Evolutionary conservation across 2,113 vertebrate genomes (phyloP).

Genomic region (Deroptyus accipitrinus): DNA sequence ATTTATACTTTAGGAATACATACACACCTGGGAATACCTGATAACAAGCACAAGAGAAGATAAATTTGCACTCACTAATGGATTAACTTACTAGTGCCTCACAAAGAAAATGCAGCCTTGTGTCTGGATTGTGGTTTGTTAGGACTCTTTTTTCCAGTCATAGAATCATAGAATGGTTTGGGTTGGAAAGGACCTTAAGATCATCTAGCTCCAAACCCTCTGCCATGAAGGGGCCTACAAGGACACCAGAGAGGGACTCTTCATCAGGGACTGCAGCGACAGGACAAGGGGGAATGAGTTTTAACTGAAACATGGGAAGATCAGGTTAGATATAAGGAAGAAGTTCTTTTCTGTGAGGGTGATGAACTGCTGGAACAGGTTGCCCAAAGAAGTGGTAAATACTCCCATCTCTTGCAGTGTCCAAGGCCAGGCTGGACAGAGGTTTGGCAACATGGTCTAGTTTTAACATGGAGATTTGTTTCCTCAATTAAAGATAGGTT

Average conservation of each 20-base stretch:
- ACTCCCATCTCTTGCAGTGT: neutral
- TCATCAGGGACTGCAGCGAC: neutral
- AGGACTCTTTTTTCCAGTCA: neutral
- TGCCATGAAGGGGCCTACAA: neutral
- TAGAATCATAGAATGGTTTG: neutral
- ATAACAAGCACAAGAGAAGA: conserved; percentile 51
- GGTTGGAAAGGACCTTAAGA: neutral
- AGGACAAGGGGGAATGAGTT: neutral
- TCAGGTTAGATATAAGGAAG: neutral
- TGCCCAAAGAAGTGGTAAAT: neutral
- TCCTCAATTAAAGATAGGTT: conserved; percentile 33
- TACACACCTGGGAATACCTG: conserved; percentile 36
- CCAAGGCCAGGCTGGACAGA: neutral
- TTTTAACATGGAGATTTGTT: neutral
- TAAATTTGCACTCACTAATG: conserved; percentile 41
- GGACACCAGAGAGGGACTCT: neutral
- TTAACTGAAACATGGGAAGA: neutral
- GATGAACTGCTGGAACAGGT: neutral
- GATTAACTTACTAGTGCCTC: conserved; percentile 59
- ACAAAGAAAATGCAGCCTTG: conserved; percentile 1
- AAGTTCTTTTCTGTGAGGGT: neutral
- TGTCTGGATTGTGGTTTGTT: neutral
- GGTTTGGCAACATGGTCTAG: neutral
- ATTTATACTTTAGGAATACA: conserved; percentile 50
- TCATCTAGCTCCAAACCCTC: neutral